A percentile compares a stretch with the other conserved stretches of the same genome.
Conservation (phyloP, 2,797 vertebrate genomes). For the Phyllotis vaccarum region DNA sequence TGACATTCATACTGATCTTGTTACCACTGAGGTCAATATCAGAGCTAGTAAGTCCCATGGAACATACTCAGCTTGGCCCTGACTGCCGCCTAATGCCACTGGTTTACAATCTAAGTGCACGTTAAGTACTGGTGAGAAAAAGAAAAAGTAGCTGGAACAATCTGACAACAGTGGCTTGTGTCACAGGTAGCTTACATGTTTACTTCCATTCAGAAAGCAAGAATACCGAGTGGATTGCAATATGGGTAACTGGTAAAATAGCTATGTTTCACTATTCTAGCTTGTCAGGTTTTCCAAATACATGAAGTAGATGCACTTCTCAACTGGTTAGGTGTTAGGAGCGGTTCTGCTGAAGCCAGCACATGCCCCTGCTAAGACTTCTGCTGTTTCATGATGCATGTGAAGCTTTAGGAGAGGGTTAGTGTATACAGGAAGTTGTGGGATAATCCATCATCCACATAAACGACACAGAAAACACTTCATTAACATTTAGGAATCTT, state of each 20-base stretch:
- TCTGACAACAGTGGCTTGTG: not conserved
- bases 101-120: not conserved
- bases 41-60: rapidly evolving
- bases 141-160: not conserved
- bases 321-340: not conserved
- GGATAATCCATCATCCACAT: not conserved
- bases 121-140: not conserved
- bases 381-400: not conserved
- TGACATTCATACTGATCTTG: not conserved
- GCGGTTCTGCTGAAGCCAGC: not conserved
- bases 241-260: slow-evolving; percentile 41
- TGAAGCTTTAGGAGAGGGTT: slow-evolving; percentile 22
- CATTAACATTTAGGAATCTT: slow-evolving; percentile 53
- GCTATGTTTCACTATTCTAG: not conserved
- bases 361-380: slow-evolving; percentile 27
- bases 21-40: not conserved
- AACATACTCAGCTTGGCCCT: not conserved
- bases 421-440: not conserved
- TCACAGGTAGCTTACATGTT: not conserved
- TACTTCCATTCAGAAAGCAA: slow-evolving; percentile 25
- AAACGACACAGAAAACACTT: not conserved
- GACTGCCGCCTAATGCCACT: not conserved
- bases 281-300: not conserved
- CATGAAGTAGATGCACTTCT: not conserved
- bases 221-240: slow-evolving; percentile 39